Evolutionary conservation across 2,888 invertebrate genomes (phyloP).

Genomic region (Noctua janthe): DNA sequence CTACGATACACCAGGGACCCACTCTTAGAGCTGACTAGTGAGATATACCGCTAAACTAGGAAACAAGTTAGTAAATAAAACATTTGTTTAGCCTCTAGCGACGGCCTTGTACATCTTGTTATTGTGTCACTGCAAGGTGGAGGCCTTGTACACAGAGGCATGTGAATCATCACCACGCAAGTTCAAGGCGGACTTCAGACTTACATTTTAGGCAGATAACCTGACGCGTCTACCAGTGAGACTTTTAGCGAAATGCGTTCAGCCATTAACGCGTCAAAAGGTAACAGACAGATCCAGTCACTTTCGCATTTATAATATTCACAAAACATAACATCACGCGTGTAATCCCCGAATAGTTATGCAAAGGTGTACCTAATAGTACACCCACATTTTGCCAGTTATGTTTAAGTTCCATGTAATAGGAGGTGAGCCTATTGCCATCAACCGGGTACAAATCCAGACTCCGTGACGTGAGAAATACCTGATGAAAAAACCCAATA

Average conservation of each 20-base stretch:
- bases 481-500: too few relatives aligned
- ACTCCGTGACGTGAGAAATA: too few relatives aligned
- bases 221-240: not conserved
- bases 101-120: not conserved
- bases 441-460: too few relatives aligned
- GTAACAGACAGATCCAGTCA: not conserved
- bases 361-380: too few relatives aligned
- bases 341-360: too few relatives aligned
- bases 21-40: slow-evolving; percentile 33
- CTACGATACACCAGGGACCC: slow-evolving; percentile 47
- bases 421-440: too few relatives aligned
- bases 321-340: not conserved
- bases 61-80: slow-evolving; percentile 18
- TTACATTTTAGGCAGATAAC: not conserved
- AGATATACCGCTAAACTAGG: slow-evolving; percentile 21
- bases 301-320: not conserved
- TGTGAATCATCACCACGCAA: not conserved
- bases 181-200: not conserved
- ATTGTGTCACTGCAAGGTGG: too few relatives aligned
- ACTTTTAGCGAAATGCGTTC: not conserved
- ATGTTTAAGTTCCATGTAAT: too few relatives aligned
- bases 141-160: not conserved
- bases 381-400: too few relatives aligned
- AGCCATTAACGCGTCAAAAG: not conserved
- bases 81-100: not conserved